Conservation (phyloP, 2,888 invertebrate species). For the Tenthredo livida region DNA sequence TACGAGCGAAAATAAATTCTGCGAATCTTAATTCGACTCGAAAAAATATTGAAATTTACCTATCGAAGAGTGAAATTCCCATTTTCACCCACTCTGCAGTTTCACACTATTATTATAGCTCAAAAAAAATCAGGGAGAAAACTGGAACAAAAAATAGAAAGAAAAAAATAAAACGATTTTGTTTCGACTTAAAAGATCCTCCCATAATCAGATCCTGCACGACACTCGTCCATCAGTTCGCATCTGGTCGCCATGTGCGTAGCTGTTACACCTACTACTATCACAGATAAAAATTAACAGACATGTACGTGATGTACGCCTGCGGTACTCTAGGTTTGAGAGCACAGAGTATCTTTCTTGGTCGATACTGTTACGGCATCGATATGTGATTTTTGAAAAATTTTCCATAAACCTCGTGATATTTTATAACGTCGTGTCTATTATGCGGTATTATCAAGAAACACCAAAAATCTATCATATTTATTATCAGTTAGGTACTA, state of each 20-base stretch:
- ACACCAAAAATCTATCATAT: neutral
- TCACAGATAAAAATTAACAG: slow-evolving; percentile 30
- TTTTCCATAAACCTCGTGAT: too few relatives aligned
- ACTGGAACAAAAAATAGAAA: neutral
- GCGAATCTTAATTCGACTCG: neutral
- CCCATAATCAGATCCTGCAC: neutral
- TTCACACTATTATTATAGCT: neutral
- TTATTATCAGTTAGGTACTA: neutral
- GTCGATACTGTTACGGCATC: neutral
- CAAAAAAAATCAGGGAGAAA: neutral
- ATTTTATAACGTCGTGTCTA: too few relatives aligned
- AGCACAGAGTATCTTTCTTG: neutral
- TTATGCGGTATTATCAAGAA: too few relatives aligned
- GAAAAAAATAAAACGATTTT: neutral
- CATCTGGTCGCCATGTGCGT: slow-evolving; percentile 43
- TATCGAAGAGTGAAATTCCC: too few relatives aligned
- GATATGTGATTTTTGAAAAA: too few relatives aligned
- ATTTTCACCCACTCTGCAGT: neutral
- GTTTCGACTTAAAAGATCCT: neutral
- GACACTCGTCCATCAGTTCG: neutral
- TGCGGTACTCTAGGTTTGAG: neutral
- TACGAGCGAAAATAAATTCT: neutral
- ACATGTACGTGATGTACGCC: neutral
- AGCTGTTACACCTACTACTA: slow-evolving; percentile 5
- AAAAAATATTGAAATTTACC: neutral